These are phyloP conservation scores for Mustelus asterias DNA, from an alignment of 2,113 vertebrate species.

Conservation along the genomic window DNA sequence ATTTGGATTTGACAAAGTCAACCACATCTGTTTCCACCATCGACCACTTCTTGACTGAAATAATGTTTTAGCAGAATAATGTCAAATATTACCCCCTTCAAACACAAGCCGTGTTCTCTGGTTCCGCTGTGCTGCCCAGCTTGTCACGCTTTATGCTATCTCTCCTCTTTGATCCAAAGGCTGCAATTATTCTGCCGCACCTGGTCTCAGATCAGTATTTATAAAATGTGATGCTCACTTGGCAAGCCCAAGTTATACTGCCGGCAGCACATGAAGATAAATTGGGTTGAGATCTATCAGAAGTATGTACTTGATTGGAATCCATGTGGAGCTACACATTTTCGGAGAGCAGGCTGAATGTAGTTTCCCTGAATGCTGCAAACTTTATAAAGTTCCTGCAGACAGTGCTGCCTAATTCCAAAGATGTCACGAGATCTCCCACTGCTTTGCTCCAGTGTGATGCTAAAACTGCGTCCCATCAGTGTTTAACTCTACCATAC, in stretches of 20 bases:
- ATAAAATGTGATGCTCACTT: not conserved
- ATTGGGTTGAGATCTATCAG: not conserved
- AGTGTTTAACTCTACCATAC: not conserved
- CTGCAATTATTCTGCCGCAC: not conserved
- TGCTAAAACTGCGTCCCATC: not conserved
- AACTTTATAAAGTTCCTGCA: not conserved
- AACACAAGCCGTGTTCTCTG: not conserved
- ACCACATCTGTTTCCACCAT: not conserved
- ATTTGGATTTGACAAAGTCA: not conserved
- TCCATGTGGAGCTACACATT: not conserved
- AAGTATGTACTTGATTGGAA: not conserved
- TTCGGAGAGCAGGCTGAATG: not conserved
- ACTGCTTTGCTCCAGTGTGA: not conserved
- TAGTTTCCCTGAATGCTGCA: not conserved
- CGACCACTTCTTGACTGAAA: not conserved
- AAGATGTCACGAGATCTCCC: not conserved
- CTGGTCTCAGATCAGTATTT: not conserved
- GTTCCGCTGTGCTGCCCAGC: not conserved
- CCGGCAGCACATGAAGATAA: not conserved
- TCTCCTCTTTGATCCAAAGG: not conserved
- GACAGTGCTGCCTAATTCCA: not conserved
- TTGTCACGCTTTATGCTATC: not conserved
- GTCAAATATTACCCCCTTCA: not conserved
- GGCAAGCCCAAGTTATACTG: not conserved
- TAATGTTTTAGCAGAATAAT: not conserved